Evolutionary conservation across 2,113 vertebrate genomes (phyloP), one percentile per base, ranked within the genome.

Genomic region (Fulmarus glacialis): DNA sequence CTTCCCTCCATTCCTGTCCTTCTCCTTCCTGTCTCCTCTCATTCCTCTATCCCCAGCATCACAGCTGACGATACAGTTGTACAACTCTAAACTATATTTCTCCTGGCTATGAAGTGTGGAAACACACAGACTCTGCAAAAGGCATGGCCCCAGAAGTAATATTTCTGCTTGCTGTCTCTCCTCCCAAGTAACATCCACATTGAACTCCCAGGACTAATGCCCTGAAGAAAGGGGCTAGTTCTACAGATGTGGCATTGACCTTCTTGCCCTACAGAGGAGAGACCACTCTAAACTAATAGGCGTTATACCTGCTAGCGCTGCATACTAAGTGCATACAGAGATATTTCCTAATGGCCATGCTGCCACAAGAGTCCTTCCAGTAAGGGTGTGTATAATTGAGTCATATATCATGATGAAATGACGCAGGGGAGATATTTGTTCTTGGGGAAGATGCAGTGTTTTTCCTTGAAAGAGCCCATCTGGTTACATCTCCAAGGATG

Each of bases 101-200:
- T 85, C 8, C 66, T 73, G 62, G 9, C 30, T 56, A 3, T 19
- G 9, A 73, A 40, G 24, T 52, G 24, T 78, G 62, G 30, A 62
- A 89, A 73, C 2, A 5, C 21, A 50, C 34, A 64, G 15, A 34
- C 14, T 42, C 26, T 73, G 53, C 4, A 27, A 63, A 78, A 82
- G 29, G 15, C 58, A 52, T 20, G 12, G 29, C 29, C 11, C 4
- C 8, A 27, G 48, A 47, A 59, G 10, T 63, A 24, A 13, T 34
- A 60, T 24, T 77, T 83, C 62, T 79, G 6, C 53, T 89, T 7
- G 0, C 71, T 48, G 12, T 68, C 11, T 77, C 82, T 68, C 15
- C 24, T 64, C 40, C 10, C 15, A 22, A 1, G 21, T 40, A 21
- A 11, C 0, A 0, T 22, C 53, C 12, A 34, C 34, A 9, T 0